phyloP scores from a whole-genome alignment of 2,113 vertebrate genomes.

The Prolemur simus region DNA sequence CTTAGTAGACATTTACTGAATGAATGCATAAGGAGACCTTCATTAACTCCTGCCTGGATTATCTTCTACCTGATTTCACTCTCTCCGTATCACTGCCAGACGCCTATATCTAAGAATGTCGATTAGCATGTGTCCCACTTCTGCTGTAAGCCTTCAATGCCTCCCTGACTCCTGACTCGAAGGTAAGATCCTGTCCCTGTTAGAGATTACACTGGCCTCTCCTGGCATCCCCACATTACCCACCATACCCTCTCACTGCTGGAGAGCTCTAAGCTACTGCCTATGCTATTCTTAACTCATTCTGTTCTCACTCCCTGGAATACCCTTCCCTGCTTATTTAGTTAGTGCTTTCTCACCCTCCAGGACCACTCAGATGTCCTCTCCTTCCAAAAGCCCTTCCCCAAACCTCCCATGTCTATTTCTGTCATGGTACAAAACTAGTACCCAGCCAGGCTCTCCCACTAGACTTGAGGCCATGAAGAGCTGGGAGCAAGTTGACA shows the following conservation, averaged over 20 bases:
- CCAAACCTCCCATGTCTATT: not conserved
- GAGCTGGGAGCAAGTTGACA: not conserved
- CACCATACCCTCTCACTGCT: not conserved
- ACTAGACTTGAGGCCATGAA: not conserved
- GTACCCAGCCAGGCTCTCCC: too few relatives aligned
- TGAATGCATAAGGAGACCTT: not conserved
- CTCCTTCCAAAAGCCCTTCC: not conserved
- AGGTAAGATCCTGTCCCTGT: not conserved
- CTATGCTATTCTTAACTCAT: not conserved
- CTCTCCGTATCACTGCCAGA: not conserved
- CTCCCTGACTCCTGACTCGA: too few relatives aligned
- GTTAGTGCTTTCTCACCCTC: not conserved
- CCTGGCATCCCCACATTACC: fast-evolving
- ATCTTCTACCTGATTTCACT: not conserved
- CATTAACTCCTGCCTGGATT: not conserved
- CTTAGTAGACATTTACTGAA: too few relatives aligned
- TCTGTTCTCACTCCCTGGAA: not conserved
- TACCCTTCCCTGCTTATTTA: not conserved
- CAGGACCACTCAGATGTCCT: not conserved
- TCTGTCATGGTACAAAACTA: not conserved
- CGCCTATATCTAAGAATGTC: not conserved
- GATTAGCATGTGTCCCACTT: not conserved
- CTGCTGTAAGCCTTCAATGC: not conserved
- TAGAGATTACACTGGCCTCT: not conserved
- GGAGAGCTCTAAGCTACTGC: not conserved